A percentile compares a stretch with the other conserved stretches of the same genome.
These are phyloP conservation scores for Campoletis raptor DNA, from an alignment of 2,888 invertebrate species.

Conservation along the genomic window DNA sequence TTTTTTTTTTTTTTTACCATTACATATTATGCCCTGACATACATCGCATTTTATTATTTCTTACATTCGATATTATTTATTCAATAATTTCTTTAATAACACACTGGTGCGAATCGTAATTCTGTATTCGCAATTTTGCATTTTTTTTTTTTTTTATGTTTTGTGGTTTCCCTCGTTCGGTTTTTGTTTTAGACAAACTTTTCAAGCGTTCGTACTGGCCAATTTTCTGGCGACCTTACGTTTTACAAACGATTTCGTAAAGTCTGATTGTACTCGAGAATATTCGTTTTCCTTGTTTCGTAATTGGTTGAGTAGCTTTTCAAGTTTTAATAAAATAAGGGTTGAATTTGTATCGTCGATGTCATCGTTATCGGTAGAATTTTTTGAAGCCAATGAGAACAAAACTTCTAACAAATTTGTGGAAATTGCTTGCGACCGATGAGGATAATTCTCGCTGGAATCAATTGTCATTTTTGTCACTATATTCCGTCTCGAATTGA, in stretches of 20 bases:
- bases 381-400: constrained; percentile 69
- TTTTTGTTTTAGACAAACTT: neutral
- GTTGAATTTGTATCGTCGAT: constrained; percentile 55
- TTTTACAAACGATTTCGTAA: constrained; percentile 35
- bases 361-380: constrained; percentile 27
- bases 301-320: constrained; percentile 67
- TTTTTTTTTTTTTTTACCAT: too few species aligned
- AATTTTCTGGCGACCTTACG: constrained; percentile 26
- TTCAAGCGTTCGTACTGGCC: constrained; percentile 54
- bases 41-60: neutral
- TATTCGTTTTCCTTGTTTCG: constrained; percentile 18
- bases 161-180: neutral
- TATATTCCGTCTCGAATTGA: constrained; percentile 69
- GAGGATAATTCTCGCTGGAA: constrained; percentile 66
- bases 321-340: constrained; percentile 59
- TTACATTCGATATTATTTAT: neutral
- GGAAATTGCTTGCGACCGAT: constrained; percentile 64
- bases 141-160: too few species aligned
- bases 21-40: too few species aligned
- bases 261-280: neutral
- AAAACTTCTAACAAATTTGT: constrained; percentile 70
- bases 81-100: too few species aligned
- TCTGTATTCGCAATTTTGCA: too few species aligned
- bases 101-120: too few species aligned
- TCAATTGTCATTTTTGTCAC: constrained; percentile 71